Conservation (phyloP, 2,888 invertebrate genomes). For the Embidobia sp. region DNA sequence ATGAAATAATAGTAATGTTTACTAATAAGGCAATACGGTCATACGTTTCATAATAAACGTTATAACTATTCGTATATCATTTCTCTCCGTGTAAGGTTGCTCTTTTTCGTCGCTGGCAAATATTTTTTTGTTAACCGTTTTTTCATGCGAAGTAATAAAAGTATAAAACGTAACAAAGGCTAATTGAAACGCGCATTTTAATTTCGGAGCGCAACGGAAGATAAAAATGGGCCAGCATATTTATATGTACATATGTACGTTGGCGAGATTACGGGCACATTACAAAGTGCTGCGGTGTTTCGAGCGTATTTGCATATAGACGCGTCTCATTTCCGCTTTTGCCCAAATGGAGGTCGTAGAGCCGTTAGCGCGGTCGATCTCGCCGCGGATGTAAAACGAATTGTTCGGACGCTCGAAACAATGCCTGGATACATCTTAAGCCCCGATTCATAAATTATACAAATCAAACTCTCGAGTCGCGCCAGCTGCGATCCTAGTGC, state of each 20-base stretch:
- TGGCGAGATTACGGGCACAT: constrained; percentile 71
- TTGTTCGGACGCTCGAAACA: constrained; percentile 62
- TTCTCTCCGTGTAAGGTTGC: no score
- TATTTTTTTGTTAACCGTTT: no score
- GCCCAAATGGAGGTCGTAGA: constrained; percentile 76
- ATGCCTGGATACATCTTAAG: constrained; percentile 47
- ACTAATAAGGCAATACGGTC: no score
- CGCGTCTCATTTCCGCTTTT: constrained; percentile 75
- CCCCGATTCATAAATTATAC: constrained; percentile 64
- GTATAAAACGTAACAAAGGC: no score
- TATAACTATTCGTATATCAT: no score
- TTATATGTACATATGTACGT: constrained; percentile 65
- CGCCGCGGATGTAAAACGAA: constrained; percentile 66
- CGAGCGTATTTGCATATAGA: constrained; percentile 70
- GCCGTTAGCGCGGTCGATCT: constrained; percentile 72
- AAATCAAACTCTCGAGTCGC: constrained; percentile 43
- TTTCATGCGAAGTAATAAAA: no score
- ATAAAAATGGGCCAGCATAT: constrained; percentile 4
- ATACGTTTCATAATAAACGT: no score
- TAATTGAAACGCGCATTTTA: constrained; percentile 3
- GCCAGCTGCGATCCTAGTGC: constrained; percentile 14
- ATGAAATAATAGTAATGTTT: no score
- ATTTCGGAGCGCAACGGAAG: constrained; percentile 1
- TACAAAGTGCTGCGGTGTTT: constrained; percentile 61
- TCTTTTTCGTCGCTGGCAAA: no score